Base-by-base conservation (phyloP, 2,113 vertebrate genomes). In the Misgurnus anguillicaudatus region DNA sequence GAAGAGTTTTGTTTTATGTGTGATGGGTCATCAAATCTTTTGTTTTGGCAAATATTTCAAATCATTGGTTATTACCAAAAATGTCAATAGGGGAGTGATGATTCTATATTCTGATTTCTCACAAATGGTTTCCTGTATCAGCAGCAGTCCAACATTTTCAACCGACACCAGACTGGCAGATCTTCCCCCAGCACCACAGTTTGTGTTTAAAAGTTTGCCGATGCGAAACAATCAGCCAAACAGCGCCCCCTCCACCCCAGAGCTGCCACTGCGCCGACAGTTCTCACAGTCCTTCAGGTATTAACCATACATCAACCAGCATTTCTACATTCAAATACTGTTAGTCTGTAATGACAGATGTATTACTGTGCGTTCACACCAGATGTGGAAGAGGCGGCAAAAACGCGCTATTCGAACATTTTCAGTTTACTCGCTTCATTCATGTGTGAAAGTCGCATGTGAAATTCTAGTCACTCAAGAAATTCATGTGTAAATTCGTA, bases 261-360 rank as follows among this genome's bases (percentile, higher is more conserved):
- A 95, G 86, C 89, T 95, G 82, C 92, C 90, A 4, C 89, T 92
- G 6, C 93, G 93, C 72, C 86, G 93, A 11, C 93, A 94, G 55
- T 91, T 91, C 85, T 90, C 93, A 0, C 94, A 95, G 84, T 94
- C 93, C 60, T 92, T 95, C 84, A 94, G 95, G 94, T 96, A 85
- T 57, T 41, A 19, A n/a, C 16, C 13, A 53, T 53, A 17, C 51
- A 55, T n/a, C 16, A 55, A 55, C 16, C 1, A 16, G 14, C 14
- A 53, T 53, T 16, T 16, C 4, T 53, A 16, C 5, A 5, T 53
- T 14, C 21, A 4, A 45, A 2, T 9, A 45, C 9, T 62, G 4
- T 53, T 17, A 6, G 51, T 53, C 47, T 13, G 4, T 13, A 51
- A 13, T 13, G 10, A 51, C 47, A 9, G 6, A 7, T 45, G 10